Evolutionary conservation across 2,888 invertebrate species (phyloP), one percentile per base, ranked within the genome.

Genomic region (Calephelis perditalis): DNA sequence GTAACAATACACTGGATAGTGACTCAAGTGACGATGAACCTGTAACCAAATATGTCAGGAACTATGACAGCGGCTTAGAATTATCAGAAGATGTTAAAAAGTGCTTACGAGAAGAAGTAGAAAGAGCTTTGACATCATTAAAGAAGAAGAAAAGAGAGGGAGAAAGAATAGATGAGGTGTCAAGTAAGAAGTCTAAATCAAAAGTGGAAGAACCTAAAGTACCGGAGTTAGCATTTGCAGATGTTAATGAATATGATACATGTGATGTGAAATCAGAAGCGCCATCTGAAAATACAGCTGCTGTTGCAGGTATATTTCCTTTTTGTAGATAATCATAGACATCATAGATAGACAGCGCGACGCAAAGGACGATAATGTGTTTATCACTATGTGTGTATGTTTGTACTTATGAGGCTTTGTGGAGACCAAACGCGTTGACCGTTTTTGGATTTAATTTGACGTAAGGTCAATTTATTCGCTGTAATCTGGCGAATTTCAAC

Each of bases 21-120:
- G 45, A 63, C 11, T 70, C 71, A 5, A 85, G 84, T 62, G 87
- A 87, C 58, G 88, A 89, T 68, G 86, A 87, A 54, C 88, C 88
- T 0, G 87, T 88, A 40, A 86, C 77, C 2, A 86, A 83, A 68
- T 87, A 84, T 59, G 68, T 73, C 0, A 79, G 73, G 61, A 78
- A 78, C 59, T 73, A 77, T 63, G 82, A 84, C 61, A 78, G 77
- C 35, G 77, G 78, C 0, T 63, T 82, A 0, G 82, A 85, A 26
- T 63, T 88, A 11, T 68, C 82, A 0, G 82, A 86, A 47, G 81
- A 85, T 40, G 72, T 79, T 0, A 87, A 86, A 69, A 64, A 63
- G 0, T 71, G 68, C 43, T 82, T 89, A 62, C 65, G 77, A 2
- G 70, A 74, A 10, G 86, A 86, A 70, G 75, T 87, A 0, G 67